These are phyloP conservation scores for Chlorocebus sabaeus DNA, from an alignment of 2,113 vertebrate genomes.

Conservation along the genomic window DNA sequence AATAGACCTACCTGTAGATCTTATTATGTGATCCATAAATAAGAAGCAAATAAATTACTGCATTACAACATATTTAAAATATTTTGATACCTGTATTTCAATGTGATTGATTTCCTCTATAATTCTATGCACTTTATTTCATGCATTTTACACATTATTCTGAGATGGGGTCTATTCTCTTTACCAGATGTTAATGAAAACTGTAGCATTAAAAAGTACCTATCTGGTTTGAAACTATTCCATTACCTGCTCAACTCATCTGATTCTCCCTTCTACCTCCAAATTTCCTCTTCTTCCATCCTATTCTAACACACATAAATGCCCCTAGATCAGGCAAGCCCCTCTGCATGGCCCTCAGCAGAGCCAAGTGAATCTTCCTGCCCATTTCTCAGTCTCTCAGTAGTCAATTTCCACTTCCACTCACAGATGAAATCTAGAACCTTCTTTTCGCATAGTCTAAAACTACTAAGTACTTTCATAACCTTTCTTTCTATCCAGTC, in stretches of 20 bases:
- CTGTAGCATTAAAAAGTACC: background rate
- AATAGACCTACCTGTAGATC: background rate
- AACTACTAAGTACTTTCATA: background rate
- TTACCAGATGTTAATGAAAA: background rate
- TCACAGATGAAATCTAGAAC: background rate
- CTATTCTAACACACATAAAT: background rate
- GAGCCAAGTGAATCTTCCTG: background rate
- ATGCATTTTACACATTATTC: background rate
- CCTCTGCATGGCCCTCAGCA: background rate
- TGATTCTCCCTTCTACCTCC: background rate
- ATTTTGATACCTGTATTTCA: conserved; percentile 13
- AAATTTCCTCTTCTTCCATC: background rate
- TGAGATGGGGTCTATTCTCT: background rate
- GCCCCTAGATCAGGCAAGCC: background rate
- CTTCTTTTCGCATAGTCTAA: background rate
- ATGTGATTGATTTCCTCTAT: background rate
- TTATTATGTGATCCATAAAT: background rate
- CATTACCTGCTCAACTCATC: background rate
- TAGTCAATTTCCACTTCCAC: background rate
- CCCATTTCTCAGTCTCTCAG: background rate
- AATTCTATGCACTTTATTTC: background rate
- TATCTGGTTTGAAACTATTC: background rate
- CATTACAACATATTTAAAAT: background rate
- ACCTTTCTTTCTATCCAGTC: background rate
- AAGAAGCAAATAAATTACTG: background rate